Conservation (phyloP, 2,797 vertebrate species). For the Tangara arthus region DNA sequence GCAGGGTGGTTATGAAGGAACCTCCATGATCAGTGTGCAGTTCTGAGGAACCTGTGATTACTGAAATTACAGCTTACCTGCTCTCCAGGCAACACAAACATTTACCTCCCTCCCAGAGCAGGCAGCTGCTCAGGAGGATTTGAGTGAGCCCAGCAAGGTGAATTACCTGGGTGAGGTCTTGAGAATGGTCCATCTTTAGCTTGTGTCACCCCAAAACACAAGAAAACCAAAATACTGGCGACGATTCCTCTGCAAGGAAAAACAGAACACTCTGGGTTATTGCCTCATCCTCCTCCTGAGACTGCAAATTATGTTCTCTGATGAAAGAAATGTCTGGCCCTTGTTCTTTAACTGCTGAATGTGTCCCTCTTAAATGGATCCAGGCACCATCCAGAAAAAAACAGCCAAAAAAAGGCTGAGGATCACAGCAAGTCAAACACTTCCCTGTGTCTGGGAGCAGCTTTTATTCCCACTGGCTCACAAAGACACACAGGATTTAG, state of each 20-base stretch:
- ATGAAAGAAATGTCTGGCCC: neutral
- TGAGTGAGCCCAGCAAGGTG: neutral
- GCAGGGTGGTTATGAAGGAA: neutral
- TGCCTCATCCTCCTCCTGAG: neutral
- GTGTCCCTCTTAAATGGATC: neutral
- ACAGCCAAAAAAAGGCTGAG: neutral
- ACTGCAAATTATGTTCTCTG: neutral
- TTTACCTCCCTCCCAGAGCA: neutral
- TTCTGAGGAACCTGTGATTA: neutral
- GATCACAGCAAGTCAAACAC: neutral
- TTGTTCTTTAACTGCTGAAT: neutral
- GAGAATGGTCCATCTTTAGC: slow-evolving; percentile 98
- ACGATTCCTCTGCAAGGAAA: slow-evolving; percentile 88
- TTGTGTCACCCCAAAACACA: slow-evolving; percentile 98
- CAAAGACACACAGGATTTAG: neutral
- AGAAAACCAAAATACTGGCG: slow-evolving; percentile 96
- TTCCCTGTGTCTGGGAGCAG: neutral
- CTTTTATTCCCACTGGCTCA: neutral
- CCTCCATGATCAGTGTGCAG: neutral
- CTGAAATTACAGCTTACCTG: neutral
- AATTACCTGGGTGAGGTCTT: slow-evolving; percentile 95
- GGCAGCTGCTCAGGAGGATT: neutral
- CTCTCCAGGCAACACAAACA: neutral
- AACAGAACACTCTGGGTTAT: slow-evolving; percentile 13
- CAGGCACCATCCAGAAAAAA: neutral